These are phyloP conservation scores for Pristionchus maxplancki DNA, from an alignment of 2,888 invertebrate genomes.

Conservation along the genomic window DNA sequence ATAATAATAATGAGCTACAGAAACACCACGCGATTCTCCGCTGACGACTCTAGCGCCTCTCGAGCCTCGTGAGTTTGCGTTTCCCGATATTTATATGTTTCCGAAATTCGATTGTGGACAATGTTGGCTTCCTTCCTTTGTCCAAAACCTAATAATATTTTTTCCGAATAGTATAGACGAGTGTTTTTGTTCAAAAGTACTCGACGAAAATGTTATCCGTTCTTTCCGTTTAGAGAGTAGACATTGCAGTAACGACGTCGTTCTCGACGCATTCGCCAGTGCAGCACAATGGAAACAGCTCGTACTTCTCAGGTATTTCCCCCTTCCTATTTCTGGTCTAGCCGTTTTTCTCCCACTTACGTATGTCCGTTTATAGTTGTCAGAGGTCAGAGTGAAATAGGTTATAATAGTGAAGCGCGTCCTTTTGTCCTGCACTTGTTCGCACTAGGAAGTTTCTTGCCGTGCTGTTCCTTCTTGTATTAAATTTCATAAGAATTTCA, in stretches of 20 bases:
- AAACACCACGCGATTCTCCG: not conserved
- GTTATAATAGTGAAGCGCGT: too few species aligned
- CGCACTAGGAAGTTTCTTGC: not conserved
- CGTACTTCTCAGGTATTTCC: constrained; percentile 4
- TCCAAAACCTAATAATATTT: not conserved
- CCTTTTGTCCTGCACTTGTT: too few species aligned
- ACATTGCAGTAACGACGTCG: not conserved
- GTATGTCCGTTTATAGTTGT: too few species aligned
- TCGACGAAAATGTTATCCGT: too few species aligned
- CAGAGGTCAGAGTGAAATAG: too few species aligned
- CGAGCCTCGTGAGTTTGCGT: not conserved
- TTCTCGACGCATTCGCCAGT: constrained; percentile 20
- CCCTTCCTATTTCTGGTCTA: too few species aligned
- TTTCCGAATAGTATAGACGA: too few species aligned
- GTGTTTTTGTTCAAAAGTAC: too few species aligned
- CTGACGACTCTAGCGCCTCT: constrained; percentile 34
- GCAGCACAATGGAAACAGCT: not conserved
- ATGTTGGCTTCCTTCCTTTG: too few species aligned
- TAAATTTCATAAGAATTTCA: not conserved
- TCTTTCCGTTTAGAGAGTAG: not conserved
- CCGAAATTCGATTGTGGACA: not conserved
- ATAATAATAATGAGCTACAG: too few species aligned
- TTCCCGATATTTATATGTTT: not conserved
- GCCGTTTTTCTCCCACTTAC: too few species aligned
- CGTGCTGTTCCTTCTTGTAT: not conserved